These are phyloP conservation scores for Drymonia ruficornis DNA, from an alignment of 2,888 invertebrate genomes.

Conservation along the genomic window DNA sequence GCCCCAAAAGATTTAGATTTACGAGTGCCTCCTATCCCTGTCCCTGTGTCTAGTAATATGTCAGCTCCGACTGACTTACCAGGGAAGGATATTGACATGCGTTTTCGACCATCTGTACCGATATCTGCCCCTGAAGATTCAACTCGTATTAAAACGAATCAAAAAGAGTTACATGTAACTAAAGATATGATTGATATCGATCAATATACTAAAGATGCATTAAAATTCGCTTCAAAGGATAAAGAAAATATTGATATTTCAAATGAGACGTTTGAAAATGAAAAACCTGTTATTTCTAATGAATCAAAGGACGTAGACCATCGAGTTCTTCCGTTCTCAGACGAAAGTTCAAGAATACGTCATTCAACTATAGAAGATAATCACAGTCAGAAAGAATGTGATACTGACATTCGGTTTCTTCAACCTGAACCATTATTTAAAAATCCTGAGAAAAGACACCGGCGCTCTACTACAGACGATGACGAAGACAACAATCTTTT, in stretches of 20 bases:
- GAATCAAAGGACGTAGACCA: constrained; percentile 80
- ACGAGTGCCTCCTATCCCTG: constrained; percentile 67
- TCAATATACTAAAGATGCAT: constrained; percentile 82
- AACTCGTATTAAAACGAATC: constrained; percentile 35
- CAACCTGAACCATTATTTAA: constrained; percentile 78
- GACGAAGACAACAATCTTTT: constrained; percentile 85
- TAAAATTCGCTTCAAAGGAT: constrained; percentile 78
- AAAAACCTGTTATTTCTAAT: constrained; percentile 52
- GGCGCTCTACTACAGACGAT: constrained; percentile 82
- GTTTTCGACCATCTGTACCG: constrained; percentile 64
- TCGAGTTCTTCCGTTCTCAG: constrained; percentile 74
- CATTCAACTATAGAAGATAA: constrained; percentile 47
- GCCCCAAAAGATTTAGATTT: constrained; percentile 76
- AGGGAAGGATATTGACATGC: constrained; percentile 80
- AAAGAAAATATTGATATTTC: constrained; percentile 77
- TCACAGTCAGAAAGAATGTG: constrained; percentile 58
- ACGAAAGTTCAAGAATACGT: constrained; percentile 54
- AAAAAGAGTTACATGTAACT: constrained; percentile 53
- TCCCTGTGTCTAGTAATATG: constrained; percentile 53
- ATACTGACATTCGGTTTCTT: constrained; percentile 78
- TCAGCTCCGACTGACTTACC: constrained; percentile 61
- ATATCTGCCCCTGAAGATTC: constrained; percentile 48
- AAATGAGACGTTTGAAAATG: constrained; percentile 65
- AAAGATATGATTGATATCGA: constrained; percentile 81
- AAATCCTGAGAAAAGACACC: constrained; percentile 73